Conservation (phyloP, 2,113 vertebrate genomes). For the Cyanistes caeruleus region DNA sequence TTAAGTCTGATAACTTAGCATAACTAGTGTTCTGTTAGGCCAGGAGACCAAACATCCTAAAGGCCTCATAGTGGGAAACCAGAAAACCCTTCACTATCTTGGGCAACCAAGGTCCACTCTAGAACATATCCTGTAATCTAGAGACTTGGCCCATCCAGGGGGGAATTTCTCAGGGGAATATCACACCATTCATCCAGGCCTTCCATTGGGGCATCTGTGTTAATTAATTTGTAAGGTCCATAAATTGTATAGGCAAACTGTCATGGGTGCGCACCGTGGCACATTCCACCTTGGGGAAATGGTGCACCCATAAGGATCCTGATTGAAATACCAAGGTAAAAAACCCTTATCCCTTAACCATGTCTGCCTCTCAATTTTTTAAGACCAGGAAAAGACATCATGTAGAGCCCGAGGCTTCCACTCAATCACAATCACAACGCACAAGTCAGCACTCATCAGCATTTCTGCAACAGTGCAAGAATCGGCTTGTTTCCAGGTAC, state of each 20-base stretch:
- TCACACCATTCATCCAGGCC: not conserved
- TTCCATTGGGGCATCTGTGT: not conserved
- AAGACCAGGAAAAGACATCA: not conserved
- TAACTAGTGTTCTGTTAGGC: too few relatives aligned
- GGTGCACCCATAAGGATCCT: not conserved
- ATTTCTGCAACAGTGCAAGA: not conserved
- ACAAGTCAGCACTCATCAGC: not conserved
- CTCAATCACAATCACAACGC: not conserved
- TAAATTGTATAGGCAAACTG: accelerated
- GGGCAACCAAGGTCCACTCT: too few relatives aligned
- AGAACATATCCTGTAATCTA: not conserved
- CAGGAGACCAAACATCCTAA: not conserved
- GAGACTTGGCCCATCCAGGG: not conserved
- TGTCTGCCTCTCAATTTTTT: not conserved
- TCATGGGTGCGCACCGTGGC: accelerated
- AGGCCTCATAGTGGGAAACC: accelerated
- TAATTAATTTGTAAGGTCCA: not conserved
- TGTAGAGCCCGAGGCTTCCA: not conserved
- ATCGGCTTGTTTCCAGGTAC: not conserved
- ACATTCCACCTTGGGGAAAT: not conserved
- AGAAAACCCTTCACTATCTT: not conserved
- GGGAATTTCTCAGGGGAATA: not conserved
- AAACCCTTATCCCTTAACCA: not conserved
- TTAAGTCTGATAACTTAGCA: not conserved
- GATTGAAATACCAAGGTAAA: accelerated